Evolutionary conservation across 2,113 vertebrate genomes (phyloP).

Genomic region (Albula goreensis): DNA sequence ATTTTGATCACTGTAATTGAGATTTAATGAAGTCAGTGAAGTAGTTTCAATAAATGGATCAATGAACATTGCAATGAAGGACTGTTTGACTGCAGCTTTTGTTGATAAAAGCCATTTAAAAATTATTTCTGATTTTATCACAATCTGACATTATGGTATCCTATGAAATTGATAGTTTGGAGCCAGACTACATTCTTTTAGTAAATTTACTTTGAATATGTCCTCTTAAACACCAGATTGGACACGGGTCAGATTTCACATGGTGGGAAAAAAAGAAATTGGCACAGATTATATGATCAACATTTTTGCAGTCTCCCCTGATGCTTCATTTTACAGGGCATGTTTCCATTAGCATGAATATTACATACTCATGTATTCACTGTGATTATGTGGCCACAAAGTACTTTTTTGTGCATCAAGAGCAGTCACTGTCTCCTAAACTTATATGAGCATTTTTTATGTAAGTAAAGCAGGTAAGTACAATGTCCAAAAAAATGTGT

Average conservation of each 20-base stretch:
- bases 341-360: background rate
- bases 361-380: background rate
- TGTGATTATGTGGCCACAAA: background rate
- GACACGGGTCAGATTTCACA: too few relatives aligned
- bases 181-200: too few relatives aligned
- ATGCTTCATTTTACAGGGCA: background rate
- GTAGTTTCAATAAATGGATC: too few relatives aligned
- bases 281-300: background rate
- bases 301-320: background rate
- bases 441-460: background rate
- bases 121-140: background rate
- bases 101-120: background rate
- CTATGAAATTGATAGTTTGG: too few relatives aligned
- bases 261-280: background rate
- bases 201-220: too few relatives aligned
- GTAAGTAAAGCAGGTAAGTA: too few relatives aligned
- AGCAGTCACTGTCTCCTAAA: background rate
- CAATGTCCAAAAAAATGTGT: too few relatives aligned
- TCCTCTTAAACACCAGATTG: too few relatives aligned
- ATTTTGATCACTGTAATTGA: background rate
- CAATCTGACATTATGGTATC: background rate
- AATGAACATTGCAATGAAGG: too few relatives aligned
- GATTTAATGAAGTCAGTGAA: background rate
- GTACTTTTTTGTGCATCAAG: background rate
- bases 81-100: background rate